phyloP scores from a whole-genome alignment of 2,797 vertebrate genomes.

The Cheirogaleus major region DNA sequence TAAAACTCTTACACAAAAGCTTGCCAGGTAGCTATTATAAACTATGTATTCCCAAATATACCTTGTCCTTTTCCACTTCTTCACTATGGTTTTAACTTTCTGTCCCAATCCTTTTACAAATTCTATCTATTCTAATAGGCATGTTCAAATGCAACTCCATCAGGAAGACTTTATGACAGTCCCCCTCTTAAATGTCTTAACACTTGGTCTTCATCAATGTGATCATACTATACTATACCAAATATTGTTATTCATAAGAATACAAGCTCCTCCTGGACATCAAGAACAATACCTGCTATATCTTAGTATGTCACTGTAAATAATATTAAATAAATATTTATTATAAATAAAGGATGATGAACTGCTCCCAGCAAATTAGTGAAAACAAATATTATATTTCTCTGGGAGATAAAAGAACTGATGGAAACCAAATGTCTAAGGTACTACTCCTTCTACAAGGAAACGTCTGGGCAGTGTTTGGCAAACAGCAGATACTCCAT shows the following conservation, averaged over 20 bases:
- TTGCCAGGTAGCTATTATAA: not conserved
- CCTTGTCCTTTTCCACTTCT: not conserved
- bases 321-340: not conserved
- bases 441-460: not conserved
- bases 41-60: not conserved
- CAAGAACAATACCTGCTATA: not conserved
- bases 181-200: not conserved
- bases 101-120: not conserved
- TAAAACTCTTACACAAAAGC: not conserved
- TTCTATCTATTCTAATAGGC: not conserved
- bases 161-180: not conserved
- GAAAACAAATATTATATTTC: not conserved
- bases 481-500: not conserved
- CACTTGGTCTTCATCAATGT: not conserved
- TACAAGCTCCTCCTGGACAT: not conserved
- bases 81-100: not conserved
- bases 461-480: not conserved
- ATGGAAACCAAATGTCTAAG: not conserved
- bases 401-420: not conserved
- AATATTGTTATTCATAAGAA: not conserved
- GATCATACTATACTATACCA: not conserved
- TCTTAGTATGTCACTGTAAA: not conserved
- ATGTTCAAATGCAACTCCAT: not conserved
- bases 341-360: not conserved
- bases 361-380: not conserved